Evolutionary conservation across 30 jellyfish, hydroid and myxozoan genomes (phyloP).

Genomic region (Hydra vulgaris): DNA sequence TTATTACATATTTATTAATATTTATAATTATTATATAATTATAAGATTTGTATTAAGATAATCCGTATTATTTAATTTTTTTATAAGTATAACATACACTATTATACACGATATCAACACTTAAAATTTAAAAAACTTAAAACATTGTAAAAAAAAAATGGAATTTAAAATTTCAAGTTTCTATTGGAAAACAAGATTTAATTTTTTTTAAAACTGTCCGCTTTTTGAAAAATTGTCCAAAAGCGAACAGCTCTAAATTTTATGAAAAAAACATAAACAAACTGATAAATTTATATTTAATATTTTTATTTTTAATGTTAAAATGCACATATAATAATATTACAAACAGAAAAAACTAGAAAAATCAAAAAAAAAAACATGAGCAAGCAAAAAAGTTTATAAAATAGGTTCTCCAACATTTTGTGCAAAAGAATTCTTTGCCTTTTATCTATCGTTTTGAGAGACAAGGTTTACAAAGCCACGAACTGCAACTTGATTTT

Average conservation of each 20-base stretch:
- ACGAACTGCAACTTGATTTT: not conserved
- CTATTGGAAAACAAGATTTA: not conserved
- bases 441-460: not conserved
- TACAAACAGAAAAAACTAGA: not conserved
- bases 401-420: not conserved
- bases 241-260: not conserved
- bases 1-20: too few species aligned
- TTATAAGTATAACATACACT: too few species aligned
- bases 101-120: too few species aligned
- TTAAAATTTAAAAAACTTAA: too few species aligned
- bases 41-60: too few species aligned
- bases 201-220: not conserved
- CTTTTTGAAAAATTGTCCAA: not conserved
- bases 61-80: too few species aligned
- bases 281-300: too few species aligned
- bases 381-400: not conserved
- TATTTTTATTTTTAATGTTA: too few species aligned
- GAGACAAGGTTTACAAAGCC: not conserved
- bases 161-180: not conserved
- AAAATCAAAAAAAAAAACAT: not conserved
- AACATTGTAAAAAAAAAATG: not conserved
- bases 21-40: too few species aligned
- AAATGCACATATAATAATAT: too few species aligned
- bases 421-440: not conserved
- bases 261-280: not conserved